These are phyloP conservation scores for Vulpes vulpes DNA, from an alignment of 2,113 vertebrate species.

Conservation along the genomic window DNA sequence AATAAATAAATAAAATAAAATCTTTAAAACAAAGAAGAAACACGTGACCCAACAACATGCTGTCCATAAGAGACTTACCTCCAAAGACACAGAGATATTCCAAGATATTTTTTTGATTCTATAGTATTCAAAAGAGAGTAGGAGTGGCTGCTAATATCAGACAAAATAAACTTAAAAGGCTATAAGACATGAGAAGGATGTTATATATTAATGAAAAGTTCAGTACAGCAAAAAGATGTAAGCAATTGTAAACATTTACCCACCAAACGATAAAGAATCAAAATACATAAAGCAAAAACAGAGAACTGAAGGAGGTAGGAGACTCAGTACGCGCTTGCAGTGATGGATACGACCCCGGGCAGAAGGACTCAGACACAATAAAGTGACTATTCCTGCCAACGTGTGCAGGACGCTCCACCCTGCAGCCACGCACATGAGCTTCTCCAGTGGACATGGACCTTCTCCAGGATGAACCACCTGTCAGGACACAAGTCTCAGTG, in stretches of 20 bases:
- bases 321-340: background rate
- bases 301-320: background rate
- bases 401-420: fast-evolving
- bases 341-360: too few relatives aligned
- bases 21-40: too few relatives aligned
- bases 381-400: background rate
- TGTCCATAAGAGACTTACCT: background rate
- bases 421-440: background rate
- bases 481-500: background rate
- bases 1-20: too few relatives aligned
- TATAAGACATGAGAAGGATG: background rate
- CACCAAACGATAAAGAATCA: background rate
- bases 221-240: background rate
- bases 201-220: background rate
- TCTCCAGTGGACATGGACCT: background rate
- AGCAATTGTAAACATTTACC: background rate
- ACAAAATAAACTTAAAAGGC: background rate
- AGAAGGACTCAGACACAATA: background rate
- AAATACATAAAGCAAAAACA: background rate
- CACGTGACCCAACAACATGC: background rate
- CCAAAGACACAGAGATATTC: background rate
- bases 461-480: background rate
- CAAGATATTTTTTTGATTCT: background rate
- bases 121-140: background rate
- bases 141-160: background rate